Base-by-base conservation (phyloP, 2,113 vertebrate genomes). In the Sturnira hondurensis region DNA sequence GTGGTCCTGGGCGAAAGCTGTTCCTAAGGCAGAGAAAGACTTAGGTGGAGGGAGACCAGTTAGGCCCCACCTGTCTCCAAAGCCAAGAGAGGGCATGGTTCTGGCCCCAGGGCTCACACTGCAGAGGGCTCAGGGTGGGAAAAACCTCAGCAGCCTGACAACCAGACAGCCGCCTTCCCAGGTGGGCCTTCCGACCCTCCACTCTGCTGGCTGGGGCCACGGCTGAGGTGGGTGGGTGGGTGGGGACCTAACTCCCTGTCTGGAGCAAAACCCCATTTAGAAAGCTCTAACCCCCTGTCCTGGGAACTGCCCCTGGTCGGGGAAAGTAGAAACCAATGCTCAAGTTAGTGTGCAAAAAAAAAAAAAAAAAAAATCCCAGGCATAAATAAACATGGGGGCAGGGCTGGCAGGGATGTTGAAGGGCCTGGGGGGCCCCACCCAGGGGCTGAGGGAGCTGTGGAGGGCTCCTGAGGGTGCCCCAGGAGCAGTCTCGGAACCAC, bases 401-500 rank as follows among this genome's bases (percentile, higher is more conserved):
- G 86, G 87, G 50, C 81, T 83, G 89, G 67, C 41, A 7, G 70
- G 93, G 70, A 67, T 43, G 61, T 73, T 8, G n/a, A 70, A 38
- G 36, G 92, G 61, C 89, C 41, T 11, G 87, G 80, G 70, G 61
- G 95, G 94, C 96, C 96, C 97, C 78, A 97, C 94, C 89, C 33
- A 81, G 70, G 96, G 58, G 81, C 68, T 2, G 54, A 71, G 78
- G 94, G 83, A 91, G 38, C 76, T 68, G 3, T 4, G 0, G n/a
- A 22, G 65, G 36, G 89, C 65, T 73, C 45, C 1, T 97, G 98
- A 97, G 98, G 98, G 98, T 97, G 95, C 98, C 98, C 98, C 97
- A 45, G 76, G 67, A 97, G 96, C 94, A 97, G 94, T 98, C 98
- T 98, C 98, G 98, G 98, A 97, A 98, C 97, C 97, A 96, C 97